Evolutionary conservation across 2,797 vertebrate species (phyloP).

Genomic region (Syncerus caffer): DNA sequence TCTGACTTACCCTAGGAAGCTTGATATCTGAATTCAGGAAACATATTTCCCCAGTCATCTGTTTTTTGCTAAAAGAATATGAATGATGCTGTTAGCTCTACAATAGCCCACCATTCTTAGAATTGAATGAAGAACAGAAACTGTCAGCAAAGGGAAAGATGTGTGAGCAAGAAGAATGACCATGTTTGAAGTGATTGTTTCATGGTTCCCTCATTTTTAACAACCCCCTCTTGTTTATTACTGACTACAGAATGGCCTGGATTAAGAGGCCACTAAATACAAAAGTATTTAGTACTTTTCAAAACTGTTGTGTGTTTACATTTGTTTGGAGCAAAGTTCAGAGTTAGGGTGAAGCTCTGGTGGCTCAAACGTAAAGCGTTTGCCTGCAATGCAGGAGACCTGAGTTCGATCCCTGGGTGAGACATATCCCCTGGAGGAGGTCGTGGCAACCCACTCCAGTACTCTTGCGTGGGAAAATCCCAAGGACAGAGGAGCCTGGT

Average conservation of each 20-base stretch:
- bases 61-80: neutral
- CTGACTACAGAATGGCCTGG: neutral
- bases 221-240: neutral
- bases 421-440: neutral
- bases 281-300: neutral
- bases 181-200: neutral
- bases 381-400: neutral
- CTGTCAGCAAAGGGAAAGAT: neutral
- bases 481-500: neutral
- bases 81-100: neutral
- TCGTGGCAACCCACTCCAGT: neutral
- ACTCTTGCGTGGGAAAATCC: neutral
- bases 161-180: neutral
- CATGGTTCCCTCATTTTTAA: neutral
- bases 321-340: neutral
- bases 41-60: neutral
- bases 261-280: neutral
- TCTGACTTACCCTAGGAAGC: neutral
- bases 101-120: neutral
- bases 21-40: neutral
- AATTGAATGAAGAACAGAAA: neutral
- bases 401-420: neutral
- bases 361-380: accelerated
- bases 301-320: neutral
- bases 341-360: neutral